These are phyloP conservation scores for Phalacrocorax pelagicus DNA, from an alignment of 2,113 vertebrate species.

Conservation along the genomic window DNA sequence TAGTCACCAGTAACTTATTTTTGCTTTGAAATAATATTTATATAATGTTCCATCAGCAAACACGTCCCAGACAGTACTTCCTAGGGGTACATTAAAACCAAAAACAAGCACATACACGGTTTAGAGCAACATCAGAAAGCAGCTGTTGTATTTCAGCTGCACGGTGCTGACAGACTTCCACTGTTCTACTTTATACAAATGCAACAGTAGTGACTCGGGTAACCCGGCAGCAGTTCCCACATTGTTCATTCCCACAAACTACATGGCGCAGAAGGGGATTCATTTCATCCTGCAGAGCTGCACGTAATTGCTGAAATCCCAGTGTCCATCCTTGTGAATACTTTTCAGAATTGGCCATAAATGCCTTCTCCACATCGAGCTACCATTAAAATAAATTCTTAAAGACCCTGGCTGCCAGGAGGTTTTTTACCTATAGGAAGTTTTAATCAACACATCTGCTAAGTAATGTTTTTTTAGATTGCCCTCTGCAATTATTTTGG, in stretches of 20 bases:
- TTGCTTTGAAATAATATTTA: slow-evolving; percentile 9
- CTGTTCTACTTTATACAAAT: neutral
- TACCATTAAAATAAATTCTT: neutral
- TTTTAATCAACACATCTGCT: neutral
- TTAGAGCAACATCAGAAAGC: neutral
- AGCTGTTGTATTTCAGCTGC: neutral
- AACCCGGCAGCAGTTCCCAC: neutral
- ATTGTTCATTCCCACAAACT: neutral
- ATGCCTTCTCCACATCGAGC: neutral
- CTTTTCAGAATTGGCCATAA: neutral
- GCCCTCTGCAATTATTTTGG: neutral
- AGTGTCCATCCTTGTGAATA: accelerated
- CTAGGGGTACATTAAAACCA: neutral
- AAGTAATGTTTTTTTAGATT: neutral
- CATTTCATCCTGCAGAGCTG: neutral
- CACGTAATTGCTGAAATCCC: accelerated
- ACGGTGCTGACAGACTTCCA: neutral
- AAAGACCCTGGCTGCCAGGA: neutral
- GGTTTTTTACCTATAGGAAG: neutral
- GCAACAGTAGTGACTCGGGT: neutral
- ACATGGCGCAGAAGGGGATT: accelerated
- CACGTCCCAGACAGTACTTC: neutral
- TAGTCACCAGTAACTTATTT: neutral
- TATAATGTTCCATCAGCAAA: neutral
- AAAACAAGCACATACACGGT: neutral